These are phyloP conservation scores for Strigamia transsilvanica DNA, from an alignment of 2,888 invertebrate species.

Conservation along the genomic window DNA sequence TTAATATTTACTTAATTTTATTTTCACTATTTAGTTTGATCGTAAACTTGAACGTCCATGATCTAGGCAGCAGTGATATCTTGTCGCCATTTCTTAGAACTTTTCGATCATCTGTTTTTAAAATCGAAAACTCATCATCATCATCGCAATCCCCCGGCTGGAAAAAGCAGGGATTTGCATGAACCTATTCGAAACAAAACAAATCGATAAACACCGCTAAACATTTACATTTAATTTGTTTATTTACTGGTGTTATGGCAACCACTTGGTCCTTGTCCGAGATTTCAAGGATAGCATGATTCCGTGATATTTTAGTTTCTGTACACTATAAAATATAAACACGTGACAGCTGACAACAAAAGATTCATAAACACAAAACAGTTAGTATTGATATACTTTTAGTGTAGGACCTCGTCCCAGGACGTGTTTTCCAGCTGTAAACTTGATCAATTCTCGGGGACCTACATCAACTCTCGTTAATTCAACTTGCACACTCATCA, in stretches of 20 bases:
- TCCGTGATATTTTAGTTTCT: not conserved
- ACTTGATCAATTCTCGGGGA: not conserved
- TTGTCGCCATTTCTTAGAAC: not conserved
- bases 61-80: not conserved
- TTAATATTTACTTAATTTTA: not conserved
- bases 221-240: not conserved
- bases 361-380: not conserved
- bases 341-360: not conserved
- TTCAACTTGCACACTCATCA: not conserved
- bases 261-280: not conserved
- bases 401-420: not conserved
- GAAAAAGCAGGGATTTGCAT: not conserved
- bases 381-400: not conserved
- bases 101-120: not conserved
- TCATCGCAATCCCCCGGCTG: not conserved
- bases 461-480: constrained; percentile 12
- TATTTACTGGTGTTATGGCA: constrained; percentile 18
- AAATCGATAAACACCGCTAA: not conserved
- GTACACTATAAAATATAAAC: not conserved
- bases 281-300: not conserved
- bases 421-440: not conserved
- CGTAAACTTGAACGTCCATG: not conserved
- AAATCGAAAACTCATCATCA: not conserved
- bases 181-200: not conserved
- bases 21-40: not conserved